phyloP scores from a whole-genome alignment of 2,888 invertebrate genomes.

The Ganaspis brasiliensis region DNA sequence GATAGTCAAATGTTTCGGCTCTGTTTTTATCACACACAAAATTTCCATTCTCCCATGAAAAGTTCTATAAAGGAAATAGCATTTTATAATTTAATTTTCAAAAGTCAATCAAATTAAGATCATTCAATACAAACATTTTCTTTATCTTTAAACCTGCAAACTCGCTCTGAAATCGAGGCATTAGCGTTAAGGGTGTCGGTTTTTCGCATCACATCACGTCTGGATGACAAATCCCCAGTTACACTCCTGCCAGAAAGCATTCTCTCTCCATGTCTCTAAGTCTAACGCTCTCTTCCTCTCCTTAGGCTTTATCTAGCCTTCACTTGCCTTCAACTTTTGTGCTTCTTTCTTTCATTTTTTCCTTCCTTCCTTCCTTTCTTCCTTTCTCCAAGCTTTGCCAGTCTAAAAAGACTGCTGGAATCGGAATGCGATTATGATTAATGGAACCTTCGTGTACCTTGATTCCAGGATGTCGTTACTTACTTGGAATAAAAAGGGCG shows the following conservation, averaged over 20 bases:
- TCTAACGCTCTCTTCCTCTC: conserved; percentile 45
- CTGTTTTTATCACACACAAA: too few species aligned
- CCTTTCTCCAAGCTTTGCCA: not conserved
- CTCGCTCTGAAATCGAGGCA: conserved; percentile 41
- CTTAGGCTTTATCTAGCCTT: conserved; percentile 47
- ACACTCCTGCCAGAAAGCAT: conserved; percentile 61
- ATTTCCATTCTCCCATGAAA: too few species aligned
- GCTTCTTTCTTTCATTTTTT: conserved; percentile 44
- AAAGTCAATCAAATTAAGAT: too few species aligned
- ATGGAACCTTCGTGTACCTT: conserved; percentile 36
- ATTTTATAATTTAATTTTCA: too few species aligned
- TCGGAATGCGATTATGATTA: conserved; percentile 43
- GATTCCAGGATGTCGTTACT: conserved; percentile 42
- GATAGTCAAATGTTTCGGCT: too few species aligned
- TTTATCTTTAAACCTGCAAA: conserved; percentile 9
- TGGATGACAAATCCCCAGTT: conserved; percentile 73
- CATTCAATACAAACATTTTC: too few species aligned
- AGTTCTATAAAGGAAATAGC: too few species aligned
- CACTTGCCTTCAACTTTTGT: conserved; percentile 46
- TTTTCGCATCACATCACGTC: conserved; percentile 66
- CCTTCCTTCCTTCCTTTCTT: conserved; percentile 11
- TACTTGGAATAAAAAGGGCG: conserved; percentile 35
- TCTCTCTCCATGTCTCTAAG: conserved; percentile 52
- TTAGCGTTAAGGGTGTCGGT: conserved; percentile 54
- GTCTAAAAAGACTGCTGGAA: conserved; percentile 25